Evolutionary conservation across 2,113 vertebrate genomes (phyloP), one percentile per base, ranked within the genome.

Genomic region (Burhinus bistriatus): DNA sequence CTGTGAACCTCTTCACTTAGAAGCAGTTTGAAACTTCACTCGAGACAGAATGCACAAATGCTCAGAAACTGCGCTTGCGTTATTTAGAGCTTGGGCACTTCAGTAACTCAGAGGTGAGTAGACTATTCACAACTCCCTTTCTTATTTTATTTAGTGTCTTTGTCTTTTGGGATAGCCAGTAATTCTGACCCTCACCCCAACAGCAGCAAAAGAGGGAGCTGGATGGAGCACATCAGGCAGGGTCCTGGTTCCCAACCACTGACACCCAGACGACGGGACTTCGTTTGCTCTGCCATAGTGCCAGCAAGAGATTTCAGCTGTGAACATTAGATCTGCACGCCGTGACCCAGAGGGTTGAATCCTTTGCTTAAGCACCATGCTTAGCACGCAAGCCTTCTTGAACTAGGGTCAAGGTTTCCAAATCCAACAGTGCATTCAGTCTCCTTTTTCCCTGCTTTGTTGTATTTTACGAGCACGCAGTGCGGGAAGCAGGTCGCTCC

Each of bases 271-370:
- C 2, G 38, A 57, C 0, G 4, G 36, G 42, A 16, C 69, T 84
- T 52, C 4, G 0, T 30, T 68, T 1, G 0, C 36, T 75, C 32
- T 59, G 27, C 70, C 27, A 0, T 29, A 19, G 16, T 1, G 1
- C 20, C 20, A 38, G 32, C 12, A 6, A n/a, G 21, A 68, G 6
- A 42, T 40, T 57, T 69, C 29, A 14, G 25, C 44, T 51, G 5
- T 6, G 25, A n/a, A 45, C 4, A 0, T 42, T 8, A 26, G 57
- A n/a, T 6, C 16, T 21, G 42, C 42, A 15, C 0, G 0, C 3
- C 5, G 42, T 51, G 32, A 52, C 55, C 40, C 32, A 27, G 27
- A 27, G 57, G 34, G 34, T 30, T 1, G 12, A 47, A 27, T 10
- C 51, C 11, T 52, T 44, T 23, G 76, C 75, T 54, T 47, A 5